Evolutionary conservation across 2,888 invertebrate genomes (phyloP).

Genomic region (Chloroclysta siterata): DNA sequence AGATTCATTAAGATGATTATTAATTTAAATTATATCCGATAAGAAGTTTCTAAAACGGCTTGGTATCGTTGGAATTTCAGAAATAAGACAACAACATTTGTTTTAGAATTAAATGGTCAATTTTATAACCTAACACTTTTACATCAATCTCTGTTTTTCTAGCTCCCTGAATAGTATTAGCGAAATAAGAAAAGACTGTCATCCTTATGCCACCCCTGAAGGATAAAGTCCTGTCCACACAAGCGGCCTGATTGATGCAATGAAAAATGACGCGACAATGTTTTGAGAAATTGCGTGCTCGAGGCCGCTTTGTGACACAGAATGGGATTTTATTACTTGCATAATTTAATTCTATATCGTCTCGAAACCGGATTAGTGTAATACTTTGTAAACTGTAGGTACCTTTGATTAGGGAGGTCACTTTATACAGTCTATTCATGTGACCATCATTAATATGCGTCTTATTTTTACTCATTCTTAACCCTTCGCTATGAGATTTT

Average conservation of each 20-base stretch:
- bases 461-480: constrained; percentile 59
- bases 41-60: too few relatives aligned
- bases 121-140: too few relatives aligned
- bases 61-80: too few relatives aligned
- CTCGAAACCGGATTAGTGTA: constrained; percentile 65
- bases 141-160: neutral
- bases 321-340: constrained; percentile 80
- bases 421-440: constrained; percentile 54
- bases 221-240: constrained; percentile 53
- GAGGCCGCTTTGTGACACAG: constrained; percentile 65
- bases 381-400: constrained; percentile 56
- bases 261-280: constrained; percentile 83
- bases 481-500: neutral
- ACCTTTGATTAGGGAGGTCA: constrained; percentile 70
- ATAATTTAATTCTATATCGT: constrained; percentile 71
- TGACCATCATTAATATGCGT: constrained; percentile 72
- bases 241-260: constrained; percentile 80
- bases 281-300: constrained; percentile 80
- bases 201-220: constrained; percentile 62
- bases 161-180: neutral
- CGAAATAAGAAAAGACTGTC: neutral
- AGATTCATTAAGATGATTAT: too few relatives aligned
- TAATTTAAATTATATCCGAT: too few relatives aligned
- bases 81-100: too few relatives aligned
- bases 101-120: too few relatives aligned